Base-by-base conservation (phyloP, 2,797 vertebrate genomes). In the Rhabdomys pumilio region DNA sequence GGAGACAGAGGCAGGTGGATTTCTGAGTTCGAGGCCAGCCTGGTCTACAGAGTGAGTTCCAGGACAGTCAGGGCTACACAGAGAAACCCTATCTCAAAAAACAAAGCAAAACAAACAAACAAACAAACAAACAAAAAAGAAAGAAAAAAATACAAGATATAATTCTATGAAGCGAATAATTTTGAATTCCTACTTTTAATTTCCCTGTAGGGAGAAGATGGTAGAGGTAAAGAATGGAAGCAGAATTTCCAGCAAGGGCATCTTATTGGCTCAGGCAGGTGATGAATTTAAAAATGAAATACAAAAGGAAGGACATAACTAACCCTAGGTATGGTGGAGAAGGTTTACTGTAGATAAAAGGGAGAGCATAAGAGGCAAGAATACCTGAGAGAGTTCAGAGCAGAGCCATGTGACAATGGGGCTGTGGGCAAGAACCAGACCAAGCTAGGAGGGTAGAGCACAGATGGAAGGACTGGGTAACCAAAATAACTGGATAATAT, bases 161-260 rank as follows among this genome's bases (percentile, higher is more conserved):
- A 80, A 89, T 77, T 47, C 44, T 50, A 80, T 41, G 15, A 86
- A 87, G 17, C 75, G 20, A 96, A 77, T 73, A 80, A 69, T n/a
- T 75, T n/a, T 75, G 75, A 19, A 61, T 65, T 93, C 47, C 31
- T 90, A 61, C 6, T 82, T 84, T 93, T 44, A 95, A 83, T 50
- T 72, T 55, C 24, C 80, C 22, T 10, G 24, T 57, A 26, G 0
- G 9, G 8, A 38, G 7, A 44, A 15, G 17, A 24, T 50, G 55
- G n/a, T 55, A n/a, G 5, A 7, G 5, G 31, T 34, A 3, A 38
- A 95, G 22, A 87, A 14, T 47, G 3, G 1, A 47, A 29, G 59
- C 55, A 75, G 47, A 4, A 44, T 72, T 90, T 65, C 26, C 57
- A 88, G 47, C 34, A 24, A 88, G 31, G 24, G 91, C 22, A n/a